phyloP scores from a whole-genome alignment of 2,888 invertebrate genomes.

The Cantharis rufa region DNA sequence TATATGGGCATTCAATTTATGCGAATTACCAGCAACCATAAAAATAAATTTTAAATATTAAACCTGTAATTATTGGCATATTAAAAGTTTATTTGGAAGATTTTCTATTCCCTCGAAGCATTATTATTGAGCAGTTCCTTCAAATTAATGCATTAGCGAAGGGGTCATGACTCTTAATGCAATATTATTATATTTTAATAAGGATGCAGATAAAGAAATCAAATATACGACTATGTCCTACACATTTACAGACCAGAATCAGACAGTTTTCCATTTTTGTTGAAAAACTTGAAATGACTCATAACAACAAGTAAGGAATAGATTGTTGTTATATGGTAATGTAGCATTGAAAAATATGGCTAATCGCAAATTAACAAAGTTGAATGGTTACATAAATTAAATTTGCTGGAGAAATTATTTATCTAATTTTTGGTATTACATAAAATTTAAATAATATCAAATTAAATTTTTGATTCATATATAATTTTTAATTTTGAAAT shows the following conservation, averaged over 20 bases:
- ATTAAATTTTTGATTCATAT: too few relatives aligned
- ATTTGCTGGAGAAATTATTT: neutral
- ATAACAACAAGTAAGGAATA: neutral
- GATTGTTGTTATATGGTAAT: neutral
- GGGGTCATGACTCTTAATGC: neutral
- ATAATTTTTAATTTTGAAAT: too few relatives aligned
- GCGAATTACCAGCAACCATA: neutral
- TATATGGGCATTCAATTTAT: neutral
- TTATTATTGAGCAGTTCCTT: neutral
- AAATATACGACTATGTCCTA: slow-evolving; percentile 3
- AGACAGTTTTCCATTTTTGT: slow-evolving; percentile 5
- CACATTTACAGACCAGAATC: slow-evolving; percentile 4
- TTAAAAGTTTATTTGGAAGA: neutral
- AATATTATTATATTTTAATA: neutral
- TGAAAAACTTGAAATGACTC: neutral
- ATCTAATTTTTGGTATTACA: neutral
- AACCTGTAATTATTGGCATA: neutral
- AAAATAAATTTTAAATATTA: neutral
- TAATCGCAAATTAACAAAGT: neutral
- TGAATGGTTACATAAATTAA: neutral
- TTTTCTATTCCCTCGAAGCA: neutral
- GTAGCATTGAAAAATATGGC: neutral
- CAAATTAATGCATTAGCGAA: neutral
- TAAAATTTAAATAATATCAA: too few relatives aligned
- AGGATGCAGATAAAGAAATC: neutral